Percentiles rank a stretch among this genome's conserved stretches.
These are phyloP conservation scores for Hybos culiciformis DNA, from an alignment of 2,888 invertebrate genomes.

Conservation along the genomic window DNA sequence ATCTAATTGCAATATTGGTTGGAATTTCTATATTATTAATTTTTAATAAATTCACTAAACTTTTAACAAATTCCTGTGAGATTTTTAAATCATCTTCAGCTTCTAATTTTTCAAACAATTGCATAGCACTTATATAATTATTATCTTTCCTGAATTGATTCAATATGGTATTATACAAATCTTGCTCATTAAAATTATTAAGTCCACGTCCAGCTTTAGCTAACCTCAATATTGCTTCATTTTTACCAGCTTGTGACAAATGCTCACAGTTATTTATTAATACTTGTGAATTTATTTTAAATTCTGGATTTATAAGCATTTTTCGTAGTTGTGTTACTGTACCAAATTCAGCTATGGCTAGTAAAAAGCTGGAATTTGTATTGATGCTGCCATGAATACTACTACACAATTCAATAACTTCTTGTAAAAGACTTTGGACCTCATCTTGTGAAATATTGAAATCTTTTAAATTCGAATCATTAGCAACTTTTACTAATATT, in stretches of 20 bases:
- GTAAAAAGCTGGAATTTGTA: constrained; percentile 33
- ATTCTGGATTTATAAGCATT: constrained; percentile 38
- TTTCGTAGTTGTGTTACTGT: constrained; percentile 36
- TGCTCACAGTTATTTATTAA: constrained; percentile 41
- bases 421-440: constrained; percentile 31
- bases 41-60: constrained; percentile 27
- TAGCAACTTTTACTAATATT: constrained; percentile 30
- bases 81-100: constrained; percentile 27
- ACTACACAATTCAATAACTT: constrained; percentile 27
- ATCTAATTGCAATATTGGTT: too few relatives aligned
- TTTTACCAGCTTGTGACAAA: constrained; percentile 26
- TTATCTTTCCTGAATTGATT: constrained; percentile 25
- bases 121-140: constrained; percentile 25
- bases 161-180: constrained; percentile 29
- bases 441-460: constrained; percentile 19
- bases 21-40: constrained; percentile 31
- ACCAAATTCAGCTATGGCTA: constrained; percentile 38
- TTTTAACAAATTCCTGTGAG: constrained; percentile 26
- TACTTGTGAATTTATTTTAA: constrained; percentile 40
- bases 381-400: constrained; percentile 35
- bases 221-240: constrained; percentile 25
- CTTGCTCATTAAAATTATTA: constrained; percentile 28
- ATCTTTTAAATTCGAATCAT: constrained; percentile 17
- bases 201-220: constrained; percentile 28
- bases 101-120: constrained; percentile 29